Evolutionary conservation across 1,140 invertebrate genomes (phyloP).

Genomic region (Cydia pomonella): DNA sequence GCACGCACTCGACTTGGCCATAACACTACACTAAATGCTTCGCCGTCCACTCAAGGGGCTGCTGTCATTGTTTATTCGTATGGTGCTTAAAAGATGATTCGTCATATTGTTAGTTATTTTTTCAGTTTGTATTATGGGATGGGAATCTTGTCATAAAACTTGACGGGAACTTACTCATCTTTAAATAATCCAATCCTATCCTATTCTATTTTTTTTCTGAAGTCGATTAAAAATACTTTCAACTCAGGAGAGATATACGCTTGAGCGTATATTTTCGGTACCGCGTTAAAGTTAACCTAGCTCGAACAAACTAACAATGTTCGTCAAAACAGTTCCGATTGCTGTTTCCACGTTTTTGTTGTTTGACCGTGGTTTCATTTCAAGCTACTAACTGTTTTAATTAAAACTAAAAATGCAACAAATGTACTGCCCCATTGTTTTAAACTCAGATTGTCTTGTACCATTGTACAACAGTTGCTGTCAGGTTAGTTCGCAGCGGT

Average conservation of each 20-base stretch:
- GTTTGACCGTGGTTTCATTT: conserved; percentile 25
- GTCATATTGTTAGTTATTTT: neutral
- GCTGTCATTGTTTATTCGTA: conserved; percentile 16
- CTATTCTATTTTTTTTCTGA: neutral
- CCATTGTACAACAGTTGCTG: neutral
- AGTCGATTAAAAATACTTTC: conserved; percentile 6
- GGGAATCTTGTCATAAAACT: neutral
- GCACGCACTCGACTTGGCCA: conserved; percentile 24
- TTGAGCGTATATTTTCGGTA: neutral
- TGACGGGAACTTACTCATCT: neutral
- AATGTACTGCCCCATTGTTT: conserved; percentile 23
- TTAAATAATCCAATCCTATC: neutral
- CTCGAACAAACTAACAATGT: neutral
- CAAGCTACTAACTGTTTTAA: conserved; percentile 22
- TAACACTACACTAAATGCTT: conserved; percentile 29
- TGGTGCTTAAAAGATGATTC: conserved; percentile 5
- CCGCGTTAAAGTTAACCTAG: neutral
- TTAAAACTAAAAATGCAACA: conserved; percentile 25
- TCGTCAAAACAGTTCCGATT: conserved; percentile 20
- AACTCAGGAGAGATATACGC: neutral
- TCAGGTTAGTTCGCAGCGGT: conserved; percentile 26
- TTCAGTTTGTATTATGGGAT: neutral
- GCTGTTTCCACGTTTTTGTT: conserved; percentile 21
- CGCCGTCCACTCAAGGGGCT: conserved; percentile 1
- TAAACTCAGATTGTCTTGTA: conserved; percentile 14